A percentile compares a stretch with the other conserved stretches of the same genome.
These are phyloP conservation scores for Neolamprologus modestus DNA, from an alignment of 2,113 vertebrate species.

Conservation along the genomic window DNA sequence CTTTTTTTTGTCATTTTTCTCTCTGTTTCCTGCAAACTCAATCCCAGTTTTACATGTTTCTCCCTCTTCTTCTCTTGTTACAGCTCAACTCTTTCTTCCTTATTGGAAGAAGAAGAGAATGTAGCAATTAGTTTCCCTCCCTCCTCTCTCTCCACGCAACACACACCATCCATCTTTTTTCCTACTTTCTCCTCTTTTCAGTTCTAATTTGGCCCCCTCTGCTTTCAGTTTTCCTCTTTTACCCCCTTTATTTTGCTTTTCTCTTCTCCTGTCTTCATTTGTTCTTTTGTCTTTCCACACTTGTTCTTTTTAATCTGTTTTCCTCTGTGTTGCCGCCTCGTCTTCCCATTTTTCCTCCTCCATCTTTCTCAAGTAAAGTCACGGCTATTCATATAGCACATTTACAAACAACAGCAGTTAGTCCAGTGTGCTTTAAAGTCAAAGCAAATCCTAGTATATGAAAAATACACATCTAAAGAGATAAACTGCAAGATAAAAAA, in stretches of 20 bases:
- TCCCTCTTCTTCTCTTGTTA: not conserved
- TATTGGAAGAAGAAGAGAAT: not conserved
- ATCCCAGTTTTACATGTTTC: not conserved
- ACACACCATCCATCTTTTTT: not conserved
- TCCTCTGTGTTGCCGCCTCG: not conserved
- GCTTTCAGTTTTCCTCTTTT: not conserved
- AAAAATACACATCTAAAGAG: not conserved
- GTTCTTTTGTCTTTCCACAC: not conserved
- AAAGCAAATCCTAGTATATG: not conserved
- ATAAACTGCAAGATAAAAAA: not conserved
- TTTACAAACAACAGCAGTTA: not conserved
- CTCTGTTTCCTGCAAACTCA: not conserved
- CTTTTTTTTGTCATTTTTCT: not conserved
- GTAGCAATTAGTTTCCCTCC: not conserved
- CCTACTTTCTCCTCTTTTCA: not conserved
- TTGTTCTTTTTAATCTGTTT: not conserved
- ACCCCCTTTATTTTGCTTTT: not conserved
- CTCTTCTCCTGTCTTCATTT: not conserved
- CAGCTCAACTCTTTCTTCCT: not conserved
- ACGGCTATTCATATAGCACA: not conserved
- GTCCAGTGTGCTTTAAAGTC: not conserved
- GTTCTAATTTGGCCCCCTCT: not conserved
- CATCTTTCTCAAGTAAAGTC: not conserved
- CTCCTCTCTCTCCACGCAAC: not conserved
- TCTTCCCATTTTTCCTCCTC: not conserved